These are phyloP conservation scores for Liodrosophila aerea DNA, from an alignment of 2,888 invertebrate species.

Conservation along the genomic window DNA sequence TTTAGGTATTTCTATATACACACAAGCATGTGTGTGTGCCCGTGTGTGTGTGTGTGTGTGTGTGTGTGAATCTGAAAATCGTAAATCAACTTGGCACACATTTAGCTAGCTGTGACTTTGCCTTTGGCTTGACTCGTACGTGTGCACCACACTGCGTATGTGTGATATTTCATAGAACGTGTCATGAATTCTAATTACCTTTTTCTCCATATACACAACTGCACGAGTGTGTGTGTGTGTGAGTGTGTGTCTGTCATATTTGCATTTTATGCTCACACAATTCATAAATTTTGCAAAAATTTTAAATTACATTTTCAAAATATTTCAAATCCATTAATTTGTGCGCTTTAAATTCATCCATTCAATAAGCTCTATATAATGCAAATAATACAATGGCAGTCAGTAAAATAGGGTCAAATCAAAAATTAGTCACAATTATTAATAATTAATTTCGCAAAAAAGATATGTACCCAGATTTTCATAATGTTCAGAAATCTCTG, in stretches of 20 bases:
- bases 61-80: conserved; percentile 62
- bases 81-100: conserved; percentile 64
- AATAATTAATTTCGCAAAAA: conserved; percentile 55
- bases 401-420: conserved; percentile 39
- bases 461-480: conserved; percentile 6
- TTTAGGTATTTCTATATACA: conserved; percentile 6
- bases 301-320: conserved; percentile 54
- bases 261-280: conserved; percentile 48
- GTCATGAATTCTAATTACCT: conserved; percentile 79
- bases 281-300: conserved; percentile 59
- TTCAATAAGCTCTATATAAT: conserved; percentile 1
- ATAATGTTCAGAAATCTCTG: conserved; percentile 2
- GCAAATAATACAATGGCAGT: conserved; percentile 7
- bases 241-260: conserved; percentile 21
- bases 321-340: conserved; percentile 31
- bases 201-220: conserved; percentile 30
- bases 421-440: conserved; percentile 54
- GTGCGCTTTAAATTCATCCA: too few species aligned
- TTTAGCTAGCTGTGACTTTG: conserved; percentile 42
- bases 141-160: conserved; percentile 65
- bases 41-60: conserved; percentile 4
- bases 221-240: background rate
- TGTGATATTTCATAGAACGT: conserved; percentile 75
- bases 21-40: background rate
- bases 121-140: conserved; percentile 16